Conservation (phyloP, 2,113 vertebrate species). For the Sylvietta virens region DNA sequence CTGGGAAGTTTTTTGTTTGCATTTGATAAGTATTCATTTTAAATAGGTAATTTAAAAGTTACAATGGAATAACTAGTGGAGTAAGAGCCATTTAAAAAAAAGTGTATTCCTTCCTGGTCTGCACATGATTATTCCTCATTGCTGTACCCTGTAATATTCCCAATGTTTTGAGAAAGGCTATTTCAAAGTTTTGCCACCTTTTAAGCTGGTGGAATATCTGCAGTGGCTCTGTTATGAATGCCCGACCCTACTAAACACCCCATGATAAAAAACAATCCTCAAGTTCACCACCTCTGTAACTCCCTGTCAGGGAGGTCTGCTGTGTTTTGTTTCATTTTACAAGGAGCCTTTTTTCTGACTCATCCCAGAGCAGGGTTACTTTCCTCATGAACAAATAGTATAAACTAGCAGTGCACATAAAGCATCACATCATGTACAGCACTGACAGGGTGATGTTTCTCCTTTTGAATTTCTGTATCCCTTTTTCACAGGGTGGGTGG, state of each 20-base stretch:
- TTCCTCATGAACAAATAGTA: neutral
- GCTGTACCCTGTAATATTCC: neutral
- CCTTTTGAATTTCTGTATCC: neutral
- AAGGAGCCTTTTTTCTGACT: neutral
- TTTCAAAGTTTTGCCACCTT: neutral
- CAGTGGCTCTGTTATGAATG: neutral
- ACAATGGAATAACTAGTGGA: neutral
- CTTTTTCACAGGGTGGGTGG: conserved; percentile 87
- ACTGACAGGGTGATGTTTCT: neutral
- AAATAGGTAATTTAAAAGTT: neutral
- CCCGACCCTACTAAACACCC: neutral
- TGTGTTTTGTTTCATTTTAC: neutral
- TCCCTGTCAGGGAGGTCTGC: neutral
- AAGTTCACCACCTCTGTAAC: neutral
- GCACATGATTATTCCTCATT: rapidly evolving
- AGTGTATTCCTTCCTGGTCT: neutral
- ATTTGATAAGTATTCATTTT: neutral
- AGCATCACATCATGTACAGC: neutral
- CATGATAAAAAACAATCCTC: neutral
- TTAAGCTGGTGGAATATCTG: neutral
- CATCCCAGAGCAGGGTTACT: neutral
- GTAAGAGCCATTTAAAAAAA: neutral
- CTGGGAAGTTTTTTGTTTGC: neutral
- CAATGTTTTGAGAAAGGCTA: neutral
- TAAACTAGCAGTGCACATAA: neutral